Evolutionary conservation across 2,888 invertebrate species (phyloP).

Genomic region (Dysmachus trigonus): DNA sequence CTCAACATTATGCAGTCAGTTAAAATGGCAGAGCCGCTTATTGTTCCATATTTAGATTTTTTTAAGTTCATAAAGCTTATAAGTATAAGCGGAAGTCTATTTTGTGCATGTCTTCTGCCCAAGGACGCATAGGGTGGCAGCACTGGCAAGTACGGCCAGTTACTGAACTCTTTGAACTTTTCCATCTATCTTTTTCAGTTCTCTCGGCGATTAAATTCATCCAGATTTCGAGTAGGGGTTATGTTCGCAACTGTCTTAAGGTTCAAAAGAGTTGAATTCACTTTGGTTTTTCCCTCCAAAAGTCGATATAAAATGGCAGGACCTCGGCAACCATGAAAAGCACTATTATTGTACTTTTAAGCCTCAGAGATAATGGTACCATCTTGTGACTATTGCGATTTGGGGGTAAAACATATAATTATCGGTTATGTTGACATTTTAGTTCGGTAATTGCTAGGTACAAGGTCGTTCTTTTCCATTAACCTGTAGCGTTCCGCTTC

Average conservation of each 20-base stretch:
- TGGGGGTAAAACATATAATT: background rate
- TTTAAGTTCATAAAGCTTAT: background rate
- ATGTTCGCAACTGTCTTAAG: background rate
- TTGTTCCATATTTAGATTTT: background rate
- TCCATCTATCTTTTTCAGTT: background rate
- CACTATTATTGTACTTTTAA: background rate
- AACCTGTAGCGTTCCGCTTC: background rate
- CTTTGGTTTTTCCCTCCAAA: background rate
- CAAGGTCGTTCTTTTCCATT: background rate
- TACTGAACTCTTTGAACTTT: background rate
- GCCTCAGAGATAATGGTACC: constrained; percentile 31
- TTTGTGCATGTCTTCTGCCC: background rate
- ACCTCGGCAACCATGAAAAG: background rate
- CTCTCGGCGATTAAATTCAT: background rate
- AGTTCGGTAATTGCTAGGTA: background rate
- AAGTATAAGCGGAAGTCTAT: background rate
- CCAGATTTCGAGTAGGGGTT: background rate
- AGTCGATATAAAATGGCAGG: background rate
- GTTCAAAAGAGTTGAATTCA: background rate
- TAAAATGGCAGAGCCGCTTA: background rate
- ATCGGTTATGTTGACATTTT: constrained; percentile 21
- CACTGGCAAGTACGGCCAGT: background rate
- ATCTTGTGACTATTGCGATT: constrained; percentile 24
- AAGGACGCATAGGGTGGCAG: background rate
- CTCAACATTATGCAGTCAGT: background rate